A percentile compares a stretch with the other conserved stretches of the same genome.
These are phyloP conservation scores for Eristalis tenax DNA, from an alignment of 2,888 invertebrate genomes.

Conservation along the genomic window DNA sequence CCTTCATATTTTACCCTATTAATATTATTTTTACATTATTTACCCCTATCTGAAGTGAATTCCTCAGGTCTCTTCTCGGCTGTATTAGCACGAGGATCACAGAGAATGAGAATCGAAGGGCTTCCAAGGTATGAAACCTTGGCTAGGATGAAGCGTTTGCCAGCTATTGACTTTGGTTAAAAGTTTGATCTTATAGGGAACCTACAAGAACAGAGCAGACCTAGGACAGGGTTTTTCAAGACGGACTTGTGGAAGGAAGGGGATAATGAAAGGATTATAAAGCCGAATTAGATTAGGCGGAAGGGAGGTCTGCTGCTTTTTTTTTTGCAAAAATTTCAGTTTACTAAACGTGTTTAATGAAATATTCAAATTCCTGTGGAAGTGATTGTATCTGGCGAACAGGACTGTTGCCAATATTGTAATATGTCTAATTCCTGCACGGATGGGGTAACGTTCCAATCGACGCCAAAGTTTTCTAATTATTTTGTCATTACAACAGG, in stretches of 20 bases:
- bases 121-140: neutral
- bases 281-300: conserved; percentile 35
- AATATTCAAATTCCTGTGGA: conserved; percentile 16
- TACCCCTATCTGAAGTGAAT: conserved; percentile 15
- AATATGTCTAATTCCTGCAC: neutral
- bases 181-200: conserved; percentile 5
- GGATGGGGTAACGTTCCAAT: conserved; percentile 39
- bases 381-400: neutral
- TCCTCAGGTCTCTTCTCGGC: neutral
- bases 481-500: conserved; percentile 79
- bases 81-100: neutral
- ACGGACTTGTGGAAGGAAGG: neutral
- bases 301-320: conserved; percentile 25
- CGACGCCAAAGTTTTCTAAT: conserved; percentile 80
- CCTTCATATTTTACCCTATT: conserved; percentile 52
- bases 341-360: conserved; percentile 23
- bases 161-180: conserved; percentile 24
- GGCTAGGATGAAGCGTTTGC: conserved; percentile 5
- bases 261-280: conserved; percentile 5
- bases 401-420: neutral
- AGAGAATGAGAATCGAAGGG: neutral
- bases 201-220: neutral
- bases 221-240: neutral
- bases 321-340: neutral
- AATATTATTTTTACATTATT: conserved; percentile 16